phyloP scores from a whole-genome alignment of 2,113 vertebrate species.

The Tragelaphus scriptus region DNA sequence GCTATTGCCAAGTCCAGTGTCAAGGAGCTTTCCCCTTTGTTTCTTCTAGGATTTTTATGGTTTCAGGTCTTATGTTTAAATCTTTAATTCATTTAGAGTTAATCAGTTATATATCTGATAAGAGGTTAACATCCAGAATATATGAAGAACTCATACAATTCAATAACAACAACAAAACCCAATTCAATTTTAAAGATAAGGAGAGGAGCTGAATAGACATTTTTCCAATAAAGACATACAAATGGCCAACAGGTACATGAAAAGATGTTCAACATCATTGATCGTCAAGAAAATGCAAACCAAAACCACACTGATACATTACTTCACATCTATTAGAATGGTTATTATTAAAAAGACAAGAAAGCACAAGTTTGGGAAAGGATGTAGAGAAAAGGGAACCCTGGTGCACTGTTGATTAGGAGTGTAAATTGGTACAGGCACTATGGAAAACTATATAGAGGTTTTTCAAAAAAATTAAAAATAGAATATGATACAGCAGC shows the following conservation, averaged over 20 bases:
- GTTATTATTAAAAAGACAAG: neutral
- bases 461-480: neutral
- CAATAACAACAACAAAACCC: neutral
- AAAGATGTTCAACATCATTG: neutral
- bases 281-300: neutral
- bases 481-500: neutral
- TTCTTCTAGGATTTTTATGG: neutral
- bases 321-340: neutral
- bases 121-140: neutral
- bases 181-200: neutral
- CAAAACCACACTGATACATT: neutral
- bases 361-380: neutral
- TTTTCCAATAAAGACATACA: neutral
- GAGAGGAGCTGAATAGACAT: neutral
- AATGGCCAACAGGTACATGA: neutral
- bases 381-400: neutral
- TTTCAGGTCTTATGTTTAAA: neutral
- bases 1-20: neutral
- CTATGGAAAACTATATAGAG: neutral
- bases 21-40: neutral
- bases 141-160: neutral
- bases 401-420: neutral
- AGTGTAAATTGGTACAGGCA: neutral
- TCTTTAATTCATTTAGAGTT: neutral
- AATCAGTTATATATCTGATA: neutral